phyloP scores from a whole-genome alignment of 2,797 vertebrate genomes.

The Tragelaphus oryx region DNA sequence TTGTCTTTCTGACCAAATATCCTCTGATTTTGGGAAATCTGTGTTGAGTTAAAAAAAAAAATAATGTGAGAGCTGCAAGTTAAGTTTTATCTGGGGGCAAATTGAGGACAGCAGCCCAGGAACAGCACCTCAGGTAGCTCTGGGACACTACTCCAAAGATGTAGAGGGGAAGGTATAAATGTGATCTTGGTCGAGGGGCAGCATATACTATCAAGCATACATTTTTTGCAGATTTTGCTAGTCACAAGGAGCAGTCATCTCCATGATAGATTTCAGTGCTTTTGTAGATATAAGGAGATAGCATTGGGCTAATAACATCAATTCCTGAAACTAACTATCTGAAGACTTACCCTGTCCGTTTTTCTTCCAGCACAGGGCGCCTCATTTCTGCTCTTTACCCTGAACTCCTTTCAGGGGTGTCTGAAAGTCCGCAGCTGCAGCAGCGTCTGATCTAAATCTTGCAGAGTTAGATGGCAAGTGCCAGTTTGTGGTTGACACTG shows the following conservation, averaged over 20 bases:
- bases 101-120: background rate
- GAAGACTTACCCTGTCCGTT: background rate
- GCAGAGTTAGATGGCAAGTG: background rate
- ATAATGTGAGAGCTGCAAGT: background rate
- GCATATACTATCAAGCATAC: background rate
- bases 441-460: background rate
- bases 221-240: background rate
- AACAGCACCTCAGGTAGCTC: background rate
- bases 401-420: background rate
- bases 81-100: background rate
- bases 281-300: background rate
- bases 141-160: background rate
- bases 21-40: background rate
- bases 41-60: background rate
- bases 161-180: background rate
- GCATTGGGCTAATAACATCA: background rate
- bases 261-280: background rate
- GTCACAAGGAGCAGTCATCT: background rate
- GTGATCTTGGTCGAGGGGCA: background rate
- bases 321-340: background rate
- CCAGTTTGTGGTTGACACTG: background rate
- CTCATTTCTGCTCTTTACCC: background rate
- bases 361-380: background rate
- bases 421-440: background rate
- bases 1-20: background rate